Percentiles rank a stretch among this genome's conserved stretches.
Evolutionary conservation across 1,140 invertebrate species (phyloP).

Genomic region (Bombus waltoni): DNA sequence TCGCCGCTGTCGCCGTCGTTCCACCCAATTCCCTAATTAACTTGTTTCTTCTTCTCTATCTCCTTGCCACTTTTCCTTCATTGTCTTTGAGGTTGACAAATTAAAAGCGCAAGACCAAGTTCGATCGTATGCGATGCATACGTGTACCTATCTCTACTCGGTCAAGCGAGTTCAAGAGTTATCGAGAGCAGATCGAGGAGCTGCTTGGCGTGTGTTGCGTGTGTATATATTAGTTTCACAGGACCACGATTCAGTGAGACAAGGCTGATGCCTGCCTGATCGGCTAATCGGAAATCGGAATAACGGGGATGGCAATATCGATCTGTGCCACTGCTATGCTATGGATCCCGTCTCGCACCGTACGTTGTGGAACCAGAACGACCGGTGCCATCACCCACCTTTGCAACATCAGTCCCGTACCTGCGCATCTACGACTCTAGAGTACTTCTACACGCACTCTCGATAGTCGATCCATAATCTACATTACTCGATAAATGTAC

Average conservation of each 20-base stretch:
- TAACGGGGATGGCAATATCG: slow-evolving; percentile 72
- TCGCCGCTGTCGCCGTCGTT: background rate
- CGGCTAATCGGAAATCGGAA: slow-evolving; percentile 67
- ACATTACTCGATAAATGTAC: slow-evolving; percentile 61
- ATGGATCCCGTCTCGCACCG: slow-evolving; percentile 63
- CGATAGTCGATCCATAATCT: slow-evolving; percentile 76
- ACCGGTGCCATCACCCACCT: slow-evolving; percentile 68
- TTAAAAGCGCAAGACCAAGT: slow-evolving; percentile 44
- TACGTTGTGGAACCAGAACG: slow-evolving; percentile 68
- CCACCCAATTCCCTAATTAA: background rate
- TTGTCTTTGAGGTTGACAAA: slow-evolving; percentile 5
- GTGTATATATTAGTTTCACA: slow-evolving; percentile 84
- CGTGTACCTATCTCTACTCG: background rate
- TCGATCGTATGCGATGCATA: slow-evolving; percentile 5
- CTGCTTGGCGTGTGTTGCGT: slow-evolving; percentile 82
- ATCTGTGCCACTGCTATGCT: slow-evolving; percentile 54
- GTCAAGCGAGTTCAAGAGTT: slow-evolving; percentile 32
- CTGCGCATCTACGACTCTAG: slow-evolving; percentile 77
- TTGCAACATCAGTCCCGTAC: slow-evolving; percentile 67
- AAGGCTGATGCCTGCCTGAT: slow-evolving; percentile 77
- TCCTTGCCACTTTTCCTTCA: too few relatives aligned
- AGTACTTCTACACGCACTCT: slow-evolving; percentile 80
- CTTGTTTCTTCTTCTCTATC: background rate
- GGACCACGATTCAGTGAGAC: slow-evolving; percentile 76
- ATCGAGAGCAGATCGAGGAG: slow-evolving; percentile 38